Base-by-base conservation (phyloP, 2,888 invertebrate genomes). In the Alentia gelatinosa region DNA sequence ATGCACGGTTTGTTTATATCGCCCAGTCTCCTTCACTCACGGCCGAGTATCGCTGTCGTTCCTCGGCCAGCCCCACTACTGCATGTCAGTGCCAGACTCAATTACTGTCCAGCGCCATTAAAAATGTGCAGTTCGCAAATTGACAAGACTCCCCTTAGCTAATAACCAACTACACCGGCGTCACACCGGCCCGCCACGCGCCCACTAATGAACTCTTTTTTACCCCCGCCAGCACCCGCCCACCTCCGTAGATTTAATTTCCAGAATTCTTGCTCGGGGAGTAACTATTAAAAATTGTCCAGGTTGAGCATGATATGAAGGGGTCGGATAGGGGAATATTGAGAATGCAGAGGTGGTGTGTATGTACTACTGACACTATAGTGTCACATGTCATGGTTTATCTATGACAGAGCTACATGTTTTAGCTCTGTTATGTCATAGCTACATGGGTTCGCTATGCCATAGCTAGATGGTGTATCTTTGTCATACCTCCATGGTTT, bases 91-190 rank as follows among this genome's bases (percentile, higher is more conserved):
- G 86, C 35, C 86, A 86, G 35, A 47, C 42, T 33, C 86, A 86
- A 86, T 86, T 47, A 86, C 42, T 33, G 86, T 42, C 86, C 19
- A 30, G 12, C 50, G 26, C 50, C 86, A 86, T 86, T 86, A 42
- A 50, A 86, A 50, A 86, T 86, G 86, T 26, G 86, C 79, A 79
- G 26, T 79, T n/a, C 79, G 39, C 79, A 79, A 79, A 79, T 79
- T 79, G 79, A 79, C 79, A 79, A 79, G 79, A 79, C 35, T 9
- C 4, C 79, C 79, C 68, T 68, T 30, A 39, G 79, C 37, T 79
- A 79, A 79, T 79, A 79, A 79, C 79, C 79, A 19, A 39, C 68
- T 30, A 68, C 68, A 68, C n/a, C 68, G 26, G 12, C 30, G 33
- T 68, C 30, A 68, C 68, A 79, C 47, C n/a, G 63, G 15, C 12